Evolutionary conservation across 92 coral and sea anemone species (phyloP), one percentile per base, ranked within the genome.

Genomic region (Zoanthus sociatus): DNA sequence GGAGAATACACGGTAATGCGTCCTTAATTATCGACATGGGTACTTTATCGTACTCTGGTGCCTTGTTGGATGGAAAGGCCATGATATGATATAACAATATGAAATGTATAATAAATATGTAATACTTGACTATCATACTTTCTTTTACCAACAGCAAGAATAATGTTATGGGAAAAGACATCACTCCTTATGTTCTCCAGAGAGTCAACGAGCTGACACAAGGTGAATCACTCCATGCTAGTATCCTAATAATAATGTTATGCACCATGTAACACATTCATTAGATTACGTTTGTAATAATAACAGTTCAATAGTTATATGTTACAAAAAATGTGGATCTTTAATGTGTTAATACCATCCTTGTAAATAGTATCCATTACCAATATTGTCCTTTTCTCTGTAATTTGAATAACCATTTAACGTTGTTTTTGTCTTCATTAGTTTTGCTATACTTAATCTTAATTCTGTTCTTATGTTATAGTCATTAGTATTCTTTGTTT

Each of bases 131-230:
- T 37, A 37, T 4, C 4, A 37, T 4, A 4, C 42, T 37, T 37
- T 37, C 42, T 37, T 56, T 73, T 76, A 6, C 44, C 78, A 10
- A n/a, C 92, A 97, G 99, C 20, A 82, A 86, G 56, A 87, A 90
- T 50, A 93, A 90, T 63, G 75, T 97, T 17, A 63, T 56, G 32
- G 98, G 99, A 11, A 97, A 95, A 79, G 97, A 97, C 1, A 91
- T 93, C 32, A 97, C 98, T 21, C 99, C 99, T 8, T 97, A 84
- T 77, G 91, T 97, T 42, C 93, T 97, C 9, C 88, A 92, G 55
- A 92, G 97, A 89, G 94, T 95, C 33, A 97, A 97, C 74, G 94
- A 97, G 73, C 93, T 97, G 21, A 97, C 99, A 5, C 87, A 92
- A 31, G 99, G 99, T 48, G 90, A 86, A 45, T 97, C 99, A 15